Evolutionary conservation across 2,797 vertebrate species (phyloP).

Genomic region (Adrianichthys oophorus): DNA sequence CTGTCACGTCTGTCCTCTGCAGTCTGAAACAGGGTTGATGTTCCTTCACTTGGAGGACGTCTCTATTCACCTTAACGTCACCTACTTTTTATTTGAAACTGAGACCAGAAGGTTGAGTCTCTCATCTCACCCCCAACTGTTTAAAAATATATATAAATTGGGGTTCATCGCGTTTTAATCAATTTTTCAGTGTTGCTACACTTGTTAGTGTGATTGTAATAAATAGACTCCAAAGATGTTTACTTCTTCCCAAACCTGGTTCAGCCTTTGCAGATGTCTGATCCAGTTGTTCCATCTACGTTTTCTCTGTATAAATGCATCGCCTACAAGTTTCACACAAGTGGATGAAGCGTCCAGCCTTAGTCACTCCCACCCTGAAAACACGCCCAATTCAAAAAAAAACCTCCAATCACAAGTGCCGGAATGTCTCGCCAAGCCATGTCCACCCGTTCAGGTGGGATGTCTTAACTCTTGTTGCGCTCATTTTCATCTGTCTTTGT

Average conservation of each 20-base stretch:
- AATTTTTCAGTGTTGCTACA: conserved; percentile 39
- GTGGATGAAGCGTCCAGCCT: conserved; percentile 65
- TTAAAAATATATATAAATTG: conserved; percentile 61
- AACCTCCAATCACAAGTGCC: conserved; percentile 80
- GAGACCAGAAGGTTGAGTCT: conserved; percentile 39
- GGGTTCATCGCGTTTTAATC: conserved; percentile 57
- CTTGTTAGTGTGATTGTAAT: conserved; percentile 39
- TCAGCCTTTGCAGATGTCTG: conserved; percentile 29
- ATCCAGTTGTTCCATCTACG: conserved; percentile 30
- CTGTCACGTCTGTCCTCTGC: conserved; percentile 68
- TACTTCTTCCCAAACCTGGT: conserved; percentile 55
- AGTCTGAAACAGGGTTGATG: conserved; percentile 78
- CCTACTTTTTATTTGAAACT: conserved; percentile 34
- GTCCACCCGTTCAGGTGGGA: conserved; percentile 65
- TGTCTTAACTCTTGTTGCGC: conserved; percentile 73
- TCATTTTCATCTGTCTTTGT: conserved; percentile 51
- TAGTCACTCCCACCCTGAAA: conserved; percentile 49
- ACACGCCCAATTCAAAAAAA: conserved; percentile 54
- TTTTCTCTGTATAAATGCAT: conserved; percentile 15
- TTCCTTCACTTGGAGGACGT: conserved; percentile 52
- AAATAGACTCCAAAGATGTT: conserved; percentile 73
- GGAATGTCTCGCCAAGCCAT: conserved; percentile 79
- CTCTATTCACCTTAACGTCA: conserved; percentile 45
- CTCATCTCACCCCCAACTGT: conserved; percentile 65
- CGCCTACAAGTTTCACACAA: conserved; percentile 17